These are phyloP conservation scores for Euplagia quadripunctaria DNA, from an alignment of 2,888 invertebrate genomes.

Conservation along the genomic window DNA sequence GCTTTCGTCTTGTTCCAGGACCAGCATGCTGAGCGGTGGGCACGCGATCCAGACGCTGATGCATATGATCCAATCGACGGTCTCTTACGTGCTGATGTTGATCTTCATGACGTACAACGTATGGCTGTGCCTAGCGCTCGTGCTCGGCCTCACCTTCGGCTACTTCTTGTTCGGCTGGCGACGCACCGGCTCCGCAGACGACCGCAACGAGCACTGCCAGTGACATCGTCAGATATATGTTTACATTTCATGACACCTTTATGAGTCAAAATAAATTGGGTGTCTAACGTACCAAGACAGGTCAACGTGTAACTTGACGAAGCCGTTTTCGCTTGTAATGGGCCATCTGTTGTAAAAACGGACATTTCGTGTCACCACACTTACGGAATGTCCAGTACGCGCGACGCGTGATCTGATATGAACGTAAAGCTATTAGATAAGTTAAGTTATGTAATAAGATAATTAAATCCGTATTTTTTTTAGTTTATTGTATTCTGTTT, in stretches of 20 bases:
- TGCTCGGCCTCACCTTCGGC: conserved; percentile 95
- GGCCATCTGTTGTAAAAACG: background rate
- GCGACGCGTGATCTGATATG: background rate
- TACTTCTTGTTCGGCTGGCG: conserved; percentile 98
- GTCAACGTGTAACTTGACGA: too few species aligned
- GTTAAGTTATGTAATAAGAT: background rate
- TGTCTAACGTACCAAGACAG: background rate
- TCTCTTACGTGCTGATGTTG: conserved; percentile 97
- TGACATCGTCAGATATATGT: conserved; percentile 69
- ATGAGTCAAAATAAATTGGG: too few species aligned
- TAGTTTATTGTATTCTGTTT: background rate
- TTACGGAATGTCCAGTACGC: background rate
- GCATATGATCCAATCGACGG: conserved; percentile 94
- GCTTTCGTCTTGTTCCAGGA: conserved; percentile 5
- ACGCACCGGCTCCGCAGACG: conserved; percentile 92
- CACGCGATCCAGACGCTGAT: conserved; percentile 95
- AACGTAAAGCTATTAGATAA: background rate
- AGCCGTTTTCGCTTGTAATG: too few species aligned
- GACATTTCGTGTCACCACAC: background rate
- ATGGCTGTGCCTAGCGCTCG: conserved; percentile 96
- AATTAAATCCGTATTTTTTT: background rate
- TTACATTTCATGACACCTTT: background rate
- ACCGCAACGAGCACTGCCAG: conserved; percentile 97
- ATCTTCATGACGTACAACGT: conserved; percentile 99
- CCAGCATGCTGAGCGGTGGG: conserved; percentile 84